Evolutionary conservation across 2,113 vertebrate genomes (phyloP).

Genomic region (Cynoglossus semilaevis): DNA sequence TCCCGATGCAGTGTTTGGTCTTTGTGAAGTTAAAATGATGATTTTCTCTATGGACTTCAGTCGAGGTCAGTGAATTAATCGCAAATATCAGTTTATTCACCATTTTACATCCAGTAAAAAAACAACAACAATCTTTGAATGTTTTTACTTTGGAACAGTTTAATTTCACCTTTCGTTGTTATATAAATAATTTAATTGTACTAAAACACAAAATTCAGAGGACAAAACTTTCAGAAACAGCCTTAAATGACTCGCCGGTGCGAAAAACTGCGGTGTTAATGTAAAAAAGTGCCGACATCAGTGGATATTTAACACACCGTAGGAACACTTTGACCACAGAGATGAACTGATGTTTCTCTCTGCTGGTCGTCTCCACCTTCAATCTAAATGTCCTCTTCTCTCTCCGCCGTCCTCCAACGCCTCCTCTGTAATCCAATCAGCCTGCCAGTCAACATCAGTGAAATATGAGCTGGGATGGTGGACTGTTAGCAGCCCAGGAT

Average conservation of each 20-base stretch:
- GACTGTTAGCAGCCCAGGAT: constrained; percentile 28
- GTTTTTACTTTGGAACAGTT: too few species aligned
- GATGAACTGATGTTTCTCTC: background rate
- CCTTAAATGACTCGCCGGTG: background rate
- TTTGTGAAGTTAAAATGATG: background rate
- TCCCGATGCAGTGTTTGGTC: too few species aligned
- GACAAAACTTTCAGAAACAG: background rate
- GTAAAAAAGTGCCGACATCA: background rate
- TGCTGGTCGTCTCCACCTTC: constrained; percentile 7
- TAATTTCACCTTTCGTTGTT: too few species aligned
- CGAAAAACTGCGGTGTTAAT: background rate
- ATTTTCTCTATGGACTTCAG: background rate
- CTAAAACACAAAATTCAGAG: background rate
- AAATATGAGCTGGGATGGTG: constrained; percentile 54
- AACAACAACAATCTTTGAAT: too few species aligned
- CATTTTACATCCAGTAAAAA: too few species aligned
- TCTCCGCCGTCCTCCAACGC: background rate
- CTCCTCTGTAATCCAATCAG: constrained; percentile 61
- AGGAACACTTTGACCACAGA: background rate
- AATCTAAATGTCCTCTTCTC: constrained; percentile 18
- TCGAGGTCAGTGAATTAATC: too few species aligned
- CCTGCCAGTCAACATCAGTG: constrained; percentile 44
- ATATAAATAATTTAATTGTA: too few species aligned
- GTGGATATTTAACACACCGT: background rate
- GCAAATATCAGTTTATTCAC: background rate